Conservation (phyloP, 2,888 invertebrate genomes). For the Prenolepis imparis region DNA sequence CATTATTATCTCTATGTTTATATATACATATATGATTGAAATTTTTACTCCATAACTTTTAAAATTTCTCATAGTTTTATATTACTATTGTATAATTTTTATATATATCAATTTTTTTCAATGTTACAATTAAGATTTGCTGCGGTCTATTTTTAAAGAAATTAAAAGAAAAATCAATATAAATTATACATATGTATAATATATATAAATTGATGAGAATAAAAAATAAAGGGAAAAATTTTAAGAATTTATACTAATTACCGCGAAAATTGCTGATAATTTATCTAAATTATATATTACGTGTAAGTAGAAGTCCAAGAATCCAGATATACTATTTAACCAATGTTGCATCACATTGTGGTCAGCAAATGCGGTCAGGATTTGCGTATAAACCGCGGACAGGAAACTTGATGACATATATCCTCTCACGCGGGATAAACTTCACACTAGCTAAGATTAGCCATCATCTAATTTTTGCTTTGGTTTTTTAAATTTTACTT, state of each 20-base stretch:
- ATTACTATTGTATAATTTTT: neutral
- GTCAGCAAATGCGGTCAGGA: neutral
- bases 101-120: neutral
- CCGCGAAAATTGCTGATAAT: neutral
- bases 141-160: neutral
- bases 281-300: neutral
- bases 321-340: neutral
- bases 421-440: neutral
- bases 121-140: neutral
- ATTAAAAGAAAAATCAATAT: neutral
- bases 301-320: neutral
- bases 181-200: neutral
- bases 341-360: neutral
- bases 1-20: neutral
- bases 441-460: neutral
- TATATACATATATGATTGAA: neutral
- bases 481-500: neutral
- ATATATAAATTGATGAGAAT: neutral
- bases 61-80: neutral
- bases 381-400: neutral
- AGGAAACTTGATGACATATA: conserved; percentile 24
- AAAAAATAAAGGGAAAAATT: neutral
- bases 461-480: neutral
- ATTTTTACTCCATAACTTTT: neutral
- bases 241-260: neutral